These are phyloP conservation scores for Argopecten irradians DNA, from an alignment of 1,140 invertebrate species.

Conservation along the genomic window DNA sequence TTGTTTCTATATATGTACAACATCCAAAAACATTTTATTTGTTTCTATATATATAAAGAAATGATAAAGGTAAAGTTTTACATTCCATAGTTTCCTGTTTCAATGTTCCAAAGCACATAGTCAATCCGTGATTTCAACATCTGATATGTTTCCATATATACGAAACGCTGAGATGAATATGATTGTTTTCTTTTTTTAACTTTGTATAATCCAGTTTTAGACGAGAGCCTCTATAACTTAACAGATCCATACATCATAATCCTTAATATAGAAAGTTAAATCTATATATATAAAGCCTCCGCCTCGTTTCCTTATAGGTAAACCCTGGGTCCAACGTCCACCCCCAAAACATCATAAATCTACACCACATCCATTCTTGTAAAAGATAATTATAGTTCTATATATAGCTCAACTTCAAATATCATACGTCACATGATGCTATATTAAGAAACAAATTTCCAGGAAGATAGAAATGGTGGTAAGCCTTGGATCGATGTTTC, in stretches of 20 bases:
- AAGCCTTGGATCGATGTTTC: neutral
- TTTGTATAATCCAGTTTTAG: neutral
- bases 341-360: conserved; percentile 5
- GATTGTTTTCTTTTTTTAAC: neutral
- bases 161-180: neutral
- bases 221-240: neutral
- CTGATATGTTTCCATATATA: neutral
- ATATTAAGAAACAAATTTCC: conserved; percentile 4
- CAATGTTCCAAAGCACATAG: too few relatives aligned
- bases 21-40: too few relatives aligned
- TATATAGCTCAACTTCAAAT: neutral
- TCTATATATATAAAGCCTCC: neutral
- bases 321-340: neutral
- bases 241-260: neutral
- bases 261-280: neutral
- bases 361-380: neutral
- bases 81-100: too few relatives aligned
- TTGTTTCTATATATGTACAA: too few relatives aligned
- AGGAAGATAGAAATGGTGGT: neutral
- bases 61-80: too few relatives aligned
- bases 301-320: neutral
- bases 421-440: neutral
- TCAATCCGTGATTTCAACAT: too few relatives aligned
- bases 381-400: neutral
- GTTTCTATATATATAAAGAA: too few relatives aligned